Evolutionary conservation across 2,888 invertebrate genomes (phyloP), one percentile per base, ranked within the genome.

Genomic region (Tribolium freemani): DNA sequence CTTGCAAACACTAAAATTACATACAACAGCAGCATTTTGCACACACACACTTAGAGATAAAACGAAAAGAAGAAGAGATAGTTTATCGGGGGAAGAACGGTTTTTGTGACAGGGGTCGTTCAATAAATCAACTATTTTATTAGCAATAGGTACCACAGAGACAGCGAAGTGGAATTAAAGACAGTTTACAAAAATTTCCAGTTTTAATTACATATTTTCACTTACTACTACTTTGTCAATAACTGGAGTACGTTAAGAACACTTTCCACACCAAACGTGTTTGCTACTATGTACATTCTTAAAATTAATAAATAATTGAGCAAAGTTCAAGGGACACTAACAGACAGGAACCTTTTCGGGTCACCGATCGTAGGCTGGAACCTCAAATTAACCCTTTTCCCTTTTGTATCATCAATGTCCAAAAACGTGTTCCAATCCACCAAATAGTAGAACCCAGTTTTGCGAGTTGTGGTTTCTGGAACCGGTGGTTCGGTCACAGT

Each of bases 381-480:
- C 80, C 93, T 90, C 78, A 96, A 90, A 80, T 94, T 93, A 0
- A 95, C 93, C 86, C 93, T 91, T 38, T 89, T 90, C 9, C 87
- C 88, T 45, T 91, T 93, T 16, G 93, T 93, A 77, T 91, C 90
- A 8, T 95, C 95, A 2, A 95, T 94, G 86, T 95, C 94, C 11
- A 95, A 88, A 82, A 96, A 96, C 64, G 93, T 91, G 82, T 96
- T 95, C 94, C 95, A 95, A 83, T 96, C 96, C 5, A 94, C 88
- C 82, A 95, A 89, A 87, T 95, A 95, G 83, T 95, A 96, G 77
- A 95, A 92, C 0, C 95, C 96, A 72, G 92, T 94, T 45, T 91
- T 91, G 0, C 92, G 90, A 3, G 94, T 92, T 10, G 89, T 88
- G 2, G 91, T 89, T 79, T 92, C 91, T 0, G 91, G 90, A 9